phyloP scores from a whole-genome alignment of 2,888 invertebrate genomes.

The Metellina segmentata region DNA sequence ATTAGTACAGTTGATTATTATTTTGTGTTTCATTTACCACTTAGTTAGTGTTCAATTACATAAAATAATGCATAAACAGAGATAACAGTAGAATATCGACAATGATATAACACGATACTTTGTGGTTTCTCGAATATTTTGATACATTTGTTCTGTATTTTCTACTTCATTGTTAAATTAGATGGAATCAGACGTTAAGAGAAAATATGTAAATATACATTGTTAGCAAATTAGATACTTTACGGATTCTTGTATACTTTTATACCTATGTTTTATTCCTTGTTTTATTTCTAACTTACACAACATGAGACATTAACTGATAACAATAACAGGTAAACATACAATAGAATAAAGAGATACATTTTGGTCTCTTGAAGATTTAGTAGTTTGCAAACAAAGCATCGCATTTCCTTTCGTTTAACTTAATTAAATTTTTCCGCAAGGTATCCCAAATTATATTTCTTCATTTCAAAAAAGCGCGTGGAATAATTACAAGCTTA shows the following conservation, averaged over 20 bases:
- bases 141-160: not conserved
- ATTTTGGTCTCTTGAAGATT: not conserved
- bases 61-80: no score
- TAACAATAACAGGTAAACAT: not conserved
- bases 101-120: no score
- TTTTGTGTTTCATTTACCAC: no score
- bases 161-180: not conserved
- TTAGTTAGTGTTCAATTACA: no score
- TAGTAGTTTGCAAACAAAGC: not conserved
- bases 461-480: not conserved
- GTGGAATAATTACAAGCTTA: constrained; percentile 21
- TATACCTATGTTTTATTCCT: not conserved
- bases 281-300: not conserved
- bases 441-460: not conserved
- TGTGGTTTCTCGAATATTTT: no score
- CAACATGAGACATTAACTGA: not conserved
- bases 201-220: not conserved
- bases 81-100: no score
- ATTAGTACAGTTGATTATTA: no score
- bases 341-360: not conserved
- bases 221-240: not conserved
- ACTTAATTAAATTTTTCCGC: not conserved
- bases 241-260: not conserved
- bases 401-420: not conserved
- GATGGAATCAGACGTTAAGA: not conserved